Evolutionary conservation across 2,113 vertebrate genomes (phyloP).

Genomic region (Leucopternis melanops): DNA sequence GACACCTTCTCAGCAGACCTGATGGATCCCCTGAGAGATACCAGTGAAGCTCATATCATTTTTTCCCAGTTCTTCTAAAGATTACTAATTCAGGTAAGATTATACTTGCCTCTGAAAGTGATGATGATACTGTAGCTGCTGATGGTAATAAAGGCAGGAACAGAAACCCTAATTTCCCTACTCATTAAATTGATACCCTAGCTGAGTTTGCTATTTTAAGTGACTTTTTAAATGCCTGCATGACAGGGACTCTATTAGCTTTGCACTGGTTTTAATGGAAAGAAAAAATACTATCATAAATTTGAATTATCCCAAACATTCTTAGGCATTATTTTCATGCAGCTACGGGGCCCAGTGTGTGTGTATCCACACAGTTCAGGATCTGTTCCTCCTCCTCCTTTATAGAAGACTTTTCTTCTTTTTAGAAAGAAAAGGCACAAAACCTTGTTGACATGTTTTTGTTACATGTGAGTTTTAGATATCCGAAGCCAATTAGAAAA

Average conservation of each 20-base stretch:
- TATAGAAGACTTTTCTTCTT: background rate
- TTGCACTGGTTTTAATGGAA: accelerated
- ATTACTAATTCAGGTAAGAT: background rate
- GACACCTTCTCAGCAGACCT: background rate
- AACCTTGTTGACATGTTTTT: background rate
- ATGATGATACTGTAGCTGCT: background rate
- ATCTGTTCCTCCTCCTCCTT: background rate
- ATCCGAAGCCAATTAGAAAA: background rate
- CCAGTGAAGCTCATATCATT: background rate
- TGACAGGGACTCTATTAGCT: background rate
- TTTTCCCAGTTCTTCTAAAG: background rate
- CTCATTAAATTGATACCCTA: background rate
- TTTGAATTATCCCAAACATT: background rate
- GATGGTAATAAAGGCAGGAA: background rate
- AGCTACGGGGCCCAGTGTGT: too few species aligned
- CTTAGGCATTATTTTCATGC: background rate
- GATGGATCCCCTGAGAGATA: background rate
- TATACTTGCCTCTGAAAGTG: background rate
- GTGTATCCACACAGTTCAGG: background rate
- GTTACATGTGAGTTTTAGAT: background rate
- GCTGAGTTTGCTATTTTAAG: background rate
- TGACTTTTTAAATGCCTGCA: background rate
- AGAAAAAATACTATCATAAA: background rate
- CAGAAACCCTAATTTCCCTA: background rate
- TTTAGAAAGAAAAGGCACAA: background rate